Evolutionary conservation across 1,140 invertebrate species (phyloP), one percentile per base, ranked within the genome.

Genomic region (Cheumatopsyche charites): DNA sequence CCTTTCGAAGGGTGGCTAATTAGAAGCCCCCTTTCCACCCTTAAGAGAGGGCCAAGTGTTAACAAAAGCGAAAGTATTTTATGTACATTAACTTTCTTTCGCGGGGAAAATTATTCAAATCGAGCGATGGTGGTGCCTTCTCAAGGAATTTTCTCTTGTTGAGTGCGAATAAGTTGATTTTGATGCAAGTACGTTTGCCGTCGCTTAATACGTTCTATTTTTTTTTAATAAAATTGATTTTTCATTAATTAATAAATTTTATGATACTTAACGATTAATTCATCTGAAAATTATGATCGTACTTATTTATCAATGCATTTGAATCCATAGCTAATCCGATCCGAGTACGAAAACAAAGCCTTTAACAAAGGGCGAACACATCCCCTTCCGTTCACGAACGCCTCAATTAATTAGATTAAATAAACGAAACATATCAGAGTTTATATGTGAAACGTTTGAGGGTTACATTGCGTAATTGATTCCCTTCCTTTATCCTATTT

Each of bases 1-100:
- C 19, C 19, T 52, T 52, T 52, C 19, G 1, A 42, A 17, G 71
- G 67, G 75, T 36, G 69, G 65, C 75, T 76, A 76, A 76, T 76
- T 76, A 76, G 71, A 65, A 3, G 9, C 3, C 29, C 29, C 29
- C 29, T 9, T 36, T 36, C 9, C 29, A 3, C 3, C 9, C 29
- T 36, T 36, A 36, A 36, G 29, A 36, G 71, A 43, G 73, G 73
- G 43, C 63, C 29, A 36, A 66, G 43, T 71, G 71, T 68, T 58
- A 71, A 47, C 74, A 73, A 73, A 75, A 71, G 71, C 26, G 72
- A 66, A 75, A 75, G 71, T 72, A 75, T 75, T 75, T 73, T 73
- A 71, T 71, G 71, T 71, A 69, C 71, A 75, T 75, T 75, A 75
- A 73, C 74, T 71, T 73, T 73, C 67, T 71, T 71, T 71, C 69